These are phyloP conservation scores for Penaeus indicus DNA, from an alignment of 1,140 invertebrate species.

Conservation along the genomic window DNA sequence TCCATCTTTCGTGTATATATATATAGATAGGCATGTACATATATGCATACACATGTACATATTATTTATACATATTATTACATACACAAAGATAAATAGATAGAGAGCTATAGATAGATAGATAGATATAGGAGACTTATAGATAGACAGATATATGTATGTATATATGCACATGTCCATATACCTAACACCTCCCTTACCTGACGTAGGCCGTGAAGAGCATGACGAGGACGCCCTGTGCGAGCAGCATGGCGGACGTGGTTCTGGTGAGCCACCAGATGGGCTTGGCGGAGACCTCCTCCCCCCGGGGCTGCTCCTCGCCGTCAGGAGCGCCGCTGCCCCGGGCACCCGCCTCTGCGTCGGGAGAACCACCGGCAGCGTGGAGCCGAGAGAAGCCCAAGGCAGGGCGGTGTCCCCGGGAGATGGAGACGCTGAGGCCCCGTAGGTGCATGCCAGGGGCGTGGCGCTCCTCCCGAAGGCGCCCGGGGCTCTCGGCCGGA, in stretches of 20 bases:
- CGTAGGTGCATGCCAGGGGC: conserved; percentile 14
- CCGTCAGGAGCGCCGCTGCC: too few species aligned
- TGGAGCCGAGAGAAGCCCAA: not conserved
- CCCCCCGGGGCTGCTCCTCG: not conserved
- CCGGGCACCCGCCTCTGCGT: not conserved
- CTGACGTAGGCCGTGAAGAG: conserved; percentile 28
- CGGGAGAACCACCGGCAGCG: not conserved
- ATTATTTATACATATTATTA: too few species aligned
- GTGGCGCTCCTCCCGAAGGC: not conserved
- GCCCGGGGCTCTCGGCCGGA: too few species aligned
- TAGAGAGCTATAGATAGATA: too few species aligned
- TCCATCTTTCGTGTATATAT: too few species aligned
- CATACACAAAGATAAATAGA: too few species aligned
- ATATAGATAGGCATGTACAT: too few species aligned
- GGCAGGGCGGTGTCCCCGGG: not conserved
- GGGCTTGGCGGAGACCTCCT: not conserved
- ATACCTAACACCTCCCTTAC: not conserved
- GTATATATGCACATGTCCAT: too few species aligned
- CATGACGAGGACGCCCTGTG: conserved; percentile 6
- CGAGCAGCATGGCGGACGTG: not conserved
- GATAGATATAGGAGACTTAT: too few species aligned
- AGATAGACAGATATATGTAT: too few species aligned
- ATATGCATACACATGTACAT: too few species aligned
- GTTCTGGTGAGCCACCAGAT: conserved; percentile 31
- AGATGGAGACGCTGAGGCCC: not conserved